phyloP scores from a whole-genome alignment of 1,140 invertebrate species.

The Drosophila rhopaloa region DNA sequence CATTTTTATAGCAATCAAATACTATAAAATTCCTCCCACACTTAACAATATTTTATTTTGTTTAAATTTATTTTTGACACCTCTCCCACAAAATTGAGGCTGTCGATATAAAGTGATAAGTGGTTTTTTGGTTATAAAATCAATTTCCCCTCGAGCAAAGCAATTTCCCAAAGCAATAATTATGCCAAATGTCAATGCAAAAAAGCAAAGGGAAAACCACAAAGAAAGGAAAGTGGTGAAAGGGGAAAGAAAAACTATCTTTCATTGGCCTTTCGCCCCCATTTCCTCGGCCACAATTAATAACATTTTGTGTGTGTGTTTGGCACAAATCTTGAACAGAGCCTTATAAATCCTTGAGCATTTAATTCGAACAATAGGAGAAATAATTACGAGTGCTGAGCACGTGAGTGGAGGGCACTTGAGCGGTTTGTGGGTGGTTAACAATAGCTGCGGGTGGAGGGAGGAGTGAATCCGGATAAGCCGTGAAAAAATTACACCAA shows the following conservation, averaged over 20 bases:
- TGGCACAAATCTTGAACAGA: slow-evolving; percentile 58
- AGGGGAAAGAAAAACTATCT: slow-evolving; percentile 48
- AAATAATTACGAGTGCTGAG: slow-evolving; percentile 82
- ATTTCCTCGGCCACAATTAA: slow-evolving; percentile 60
- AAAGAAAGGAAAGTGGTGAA: slow-evolving; percentile 20
- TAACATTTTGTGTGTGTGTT: slow-evolving; percentile 51
- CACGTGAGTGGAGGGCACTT: slow-evolving; percentile 77
- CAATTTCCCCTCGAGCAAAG: slow-evolving; percentile 76
- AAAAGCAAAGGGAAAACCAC: slow-evolving; percentile 8
- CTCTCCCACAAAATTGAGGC: neutral
- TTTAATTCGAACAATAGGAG: slow-evolving; percentile 82
- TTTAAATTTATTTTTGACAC: no score
- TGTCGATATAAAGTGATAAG: slow-evolving; percentile 7
- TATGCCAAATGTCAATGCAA: slow-evolving; percentile 77
- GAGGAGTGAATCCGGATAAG: slow-evolving; percentile 47
- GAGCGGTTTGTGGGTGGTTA: slow-evolving; percentile 23
- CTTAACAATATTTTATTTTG: no score
- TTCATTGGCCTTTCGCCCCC: slow-evolving; percentile 1
- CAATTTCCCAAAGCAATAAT: slow-evolving; percentile 84
- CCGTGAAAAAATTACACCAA: slow-evolving; percentile 77
- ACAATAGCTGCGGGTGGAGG: slow-evolving; percentile 12
- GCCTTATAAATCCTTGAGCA: slow-evolving; percentile 76
- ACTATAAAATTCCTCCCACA: no score
- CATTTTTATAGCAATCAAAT: no score
- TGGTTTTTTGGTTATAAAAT: slow-evolving; percentile 66